These are phyloP conservation scores for Drosophila nr. perissopoda DNA, from an alignment of 2,888 invertebrate genomes.

Conservation along the genomic window DNA sequence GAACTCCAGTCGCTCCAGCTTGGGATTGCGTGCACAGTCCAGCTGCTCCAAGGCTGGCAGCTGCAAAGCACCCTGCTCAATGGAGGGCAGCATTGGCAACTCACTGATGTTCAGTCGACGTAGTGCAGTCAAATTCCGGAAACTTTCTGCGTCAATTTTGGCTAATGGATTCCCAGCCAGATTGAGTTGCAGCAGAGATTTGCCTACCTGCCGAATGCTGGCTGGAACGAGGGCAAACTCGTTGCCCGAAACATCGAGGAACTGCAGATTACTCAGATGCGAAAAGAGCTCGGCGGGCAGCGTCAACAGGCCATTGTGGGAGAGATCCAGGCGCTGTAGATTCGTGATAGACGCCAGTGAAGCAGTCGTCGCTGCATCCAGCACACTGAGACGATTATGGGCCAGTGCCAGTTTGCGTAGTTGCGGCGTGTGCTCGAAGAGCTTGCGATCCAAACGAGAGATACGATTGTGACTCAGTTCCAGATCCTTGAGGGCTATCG, in stretches of 20 bases:
- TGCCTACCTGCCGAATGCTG: slow-evolving; percentile 86
- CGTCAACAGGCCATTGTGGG: slow-evolving; percentile 87
- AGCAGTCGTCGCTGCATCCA: slow-evolving; percentile 87
- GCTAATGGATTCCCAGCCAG: slow-evolving; percentile 88
- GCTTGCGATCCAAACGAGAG: slow-evolving; percentile 87
- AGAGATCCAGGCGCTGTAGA: slow-evolving; percentile 87
- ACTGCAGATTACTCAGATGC: slow-evolving; percentile 85
- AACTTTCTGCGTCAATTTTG: slow-evolving; percentile 87
- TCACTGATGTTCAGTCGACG: slow-evolving; percentile 87
- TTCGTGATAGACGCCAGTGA: slow-evolving; percentile 86
- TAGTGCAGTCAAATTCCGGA: slow-evolving; percentile 86
- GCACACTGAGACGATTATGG: slow-evolving; percentile 87
- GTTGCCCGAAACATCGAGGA: slow-evolving; percentile 88
- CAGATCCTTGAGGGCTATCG: slow-evolving; percentile 87
- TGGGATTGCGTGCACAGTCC: slow-evolving; percentile 84
- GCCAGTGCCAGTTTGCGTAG: slow-evolving; percentile 87
- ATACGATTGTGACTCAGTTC: slow-evolving; percentile 88
- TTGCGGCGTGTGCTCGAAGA: slow-evolving; percentile 88
- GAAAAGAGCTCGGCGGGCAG: slow-evolving; percentile 86
- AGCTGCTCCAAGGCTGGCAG: slow-evolving; percentile 83
- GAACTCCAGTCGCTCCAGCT: slow-evolving; percentile 87
- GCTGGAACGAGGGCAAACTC: slow-evolving; percentile 87
- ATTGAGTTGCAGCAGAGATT: slow-evolving; percentile 86
- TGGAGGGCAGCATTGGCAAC: slow-evolving; percentile 86
- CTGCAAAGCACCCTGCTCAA: slow-evolving; percentile 85